These are phyloP conservation scores for Dynastes tityus DNA, from an alignment of 2,888 invertebrate genomes.

Conservation along the genomic window DNA sequence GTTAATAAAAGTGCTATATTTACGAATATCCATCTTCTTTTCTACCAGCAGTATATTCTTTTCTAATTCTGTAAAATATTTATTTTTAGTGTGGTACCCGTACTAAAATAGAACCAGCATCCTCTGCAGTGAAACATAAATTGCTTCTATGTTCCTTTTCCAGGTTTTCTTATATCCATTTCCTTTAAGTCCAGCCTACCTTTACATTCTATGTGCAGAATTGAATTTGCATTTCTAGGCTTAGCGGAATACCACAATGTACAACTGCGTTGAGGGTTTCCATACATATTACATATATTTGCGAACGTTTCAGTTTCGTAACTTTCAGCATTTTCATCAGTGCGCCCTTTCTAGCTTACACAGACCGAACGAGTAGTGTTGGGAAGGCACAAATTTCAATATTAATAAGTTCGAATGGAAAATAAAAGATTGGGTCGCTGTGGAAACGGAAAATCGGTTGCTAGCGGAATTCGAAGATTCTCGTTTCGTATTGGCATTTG, in stretches of 20 bases:
- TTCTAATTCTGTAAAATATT: not conserved
- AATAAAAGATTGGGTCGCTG: constrained; percentile 17
- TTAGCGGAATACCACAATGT: not conserved
- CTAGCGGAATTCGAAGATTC: not conserved
- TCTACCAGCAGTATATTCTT: not conserved
- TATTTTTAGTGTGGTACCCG: not conserved
- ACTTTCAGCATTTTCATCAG: constrained; percentile 42
- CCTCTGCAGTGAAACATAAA: not conserved
- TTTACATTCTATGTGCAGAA: constrained; percentile 16
- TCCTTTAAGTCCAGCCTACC: constrained; percentile 6
- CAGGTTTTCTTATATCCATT: not conserved
- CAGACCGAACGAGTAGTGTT: not conserved
- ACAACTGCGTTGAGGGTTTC: constrained; percentile 29
- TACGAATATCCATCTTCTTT: too few species aligned
- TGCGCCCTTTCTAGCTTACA: constrained; percentile 3
- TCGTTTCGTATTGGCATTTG: constrained; percentile 8
- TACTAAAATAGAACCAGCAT: not conserved
- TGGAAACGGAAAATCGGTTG: constrained; percentile 27
- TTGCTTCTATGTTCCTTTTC: not conserved
- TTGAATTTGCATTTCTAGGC: constrained; percentile 35
- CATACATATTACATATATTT: constrained; percentile 39
- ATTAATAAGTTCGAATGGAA: constrained; percentile 33
- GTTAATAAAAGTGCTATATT: too few species aligned
- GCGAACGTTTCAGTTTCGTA: constrained; percentile 29
- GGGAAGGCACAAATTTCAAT: constrained; percentile 36